Evolutionary conservation across 2,797 vertebrate species (phyloP).

Genomic region (Phataginus tetradactyla): DNA sequence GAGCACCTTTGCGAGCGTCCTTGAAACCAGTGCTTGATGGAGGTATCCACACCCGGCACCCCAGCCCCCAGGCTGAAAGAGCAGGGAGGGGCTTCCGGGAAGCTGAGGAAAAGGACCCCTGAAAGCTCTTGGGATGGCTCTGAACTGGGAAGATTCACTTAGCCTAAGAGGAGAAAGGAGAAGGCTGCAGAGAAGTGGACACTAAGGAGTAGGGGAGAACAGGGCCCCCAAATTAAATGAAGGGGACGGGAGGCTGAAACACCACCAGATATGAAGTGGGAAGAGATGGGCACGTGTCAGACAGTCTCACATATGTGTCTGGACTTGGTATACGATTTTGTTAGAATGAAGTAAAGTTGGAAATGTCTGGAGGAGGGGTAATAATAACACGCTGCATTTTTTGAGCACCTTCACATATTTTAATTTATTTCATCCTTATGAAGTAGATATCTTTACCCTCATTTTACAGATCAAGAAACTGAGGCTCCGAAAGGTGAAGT

Average conservation of each 20-base stretch:
- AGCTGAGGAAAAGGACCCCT: not conserved
- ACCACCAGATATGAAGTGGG: not conserved
- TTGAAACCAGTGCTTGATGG: not conserved
- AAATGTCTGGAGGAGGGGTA: not conserved
- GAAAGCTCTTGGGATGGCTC: not conserved
- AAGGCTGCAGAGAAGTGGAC: not conserved
- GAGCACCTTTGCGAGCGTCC: conserved; percentile 41
- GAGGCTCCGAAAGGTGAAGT: not conserved
- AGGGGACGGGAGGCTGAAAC: not conserved
- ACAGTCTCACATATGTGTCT: not conserved
- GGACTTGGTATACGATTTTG: not conserved
- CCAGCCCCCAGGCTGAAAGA: not conserved
- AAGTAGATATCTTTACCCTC: not conserved
- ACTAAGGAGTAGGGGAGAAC: not conserved
- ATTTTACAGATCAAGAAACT: not conserved
- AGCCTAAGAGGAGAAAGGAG: not conserved
- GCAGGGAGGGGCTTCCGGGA: not conserved
- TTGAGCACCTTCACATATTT: not conserved
- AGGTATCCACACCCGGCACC: not conserved
- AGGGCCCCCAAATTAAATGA: not conserved
- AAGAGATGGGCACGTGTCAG: not conserved
- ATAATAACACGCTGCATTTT: not conserved
- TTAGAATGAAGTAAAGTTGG: not conserved
- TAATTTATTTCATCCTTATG: not conserved
- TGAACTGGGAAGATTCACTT: not conserved